phyloP scores from a whole-genome alignment of 2,797 vertebrate genomes.

The Sphaeramia orbicularis region DNA sequence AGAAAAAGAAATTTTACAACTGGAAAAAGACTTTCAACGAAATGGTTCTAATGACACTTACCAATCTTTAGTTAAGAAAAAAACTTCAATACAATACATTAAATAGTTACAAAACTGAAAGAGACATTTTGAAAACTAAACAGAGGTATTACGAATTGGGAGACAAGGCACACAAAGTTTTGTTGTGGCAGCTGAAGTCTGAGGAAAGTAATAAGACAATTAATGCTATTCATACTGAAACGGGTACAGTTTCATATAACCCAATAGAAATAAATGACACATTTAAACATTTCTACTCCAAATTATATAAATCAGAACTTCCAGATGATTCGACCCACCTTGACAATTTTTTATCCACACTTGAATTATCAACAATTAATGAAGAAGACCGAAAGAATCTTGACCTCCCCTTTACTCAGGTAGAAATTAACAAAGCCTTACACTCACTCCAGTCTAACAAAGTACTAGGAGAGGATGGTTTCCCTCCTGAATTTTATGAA shows the following conservation, averaged over 20 bases:
- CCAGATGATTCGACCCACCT: not conserved
- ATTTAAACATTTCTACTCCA: not conserved
- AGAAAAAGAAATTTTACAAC: not conserved
- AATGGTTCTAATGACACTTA: too few relatives aligned
- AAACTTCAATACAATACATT: too few relatives aligned
- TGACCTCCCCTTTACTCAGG: not conserved
- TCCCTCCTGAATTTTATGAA: slow-evolving; percentile 11
- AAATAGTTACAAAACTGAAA: too few relatives aligned
- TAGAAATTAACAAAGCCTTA: slow-evolving; percentile 1
- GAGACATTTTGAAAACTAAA: too few relatives aligned
- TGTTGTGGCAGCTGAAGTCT: slow-evolving; percentile 14
- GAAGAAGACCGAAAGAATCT: too few relatives aligned
- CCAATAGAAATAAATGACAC: slow-evolving; percentile 2
- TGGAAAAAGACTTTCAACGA: slow-evolving; percentile 16
- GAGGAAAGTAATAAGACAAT: not conserved
- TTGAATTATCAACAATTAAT: too few relatives aligned
- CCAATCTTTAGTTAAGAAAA: too few relatives aligned
- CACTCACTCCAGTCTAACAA: not conserved
- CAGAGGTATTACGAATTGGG: too few relatives aligned
- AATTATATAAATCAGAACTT: not conserved
- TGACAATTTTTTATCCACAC: too few relatives aligned
- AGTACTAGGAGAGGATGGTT: slow-evolving; percentile 5
- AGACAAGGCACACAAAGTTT: slow-evolving; percentile 7
- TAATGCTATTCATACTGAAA: slow-evolving; percentile 3
- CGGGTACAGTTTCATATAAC: not conserved